Evolutionary conservation across 2,797 vertebrate species (phyloP).

Genomic region (Pelodytes ibericus): DNA sequence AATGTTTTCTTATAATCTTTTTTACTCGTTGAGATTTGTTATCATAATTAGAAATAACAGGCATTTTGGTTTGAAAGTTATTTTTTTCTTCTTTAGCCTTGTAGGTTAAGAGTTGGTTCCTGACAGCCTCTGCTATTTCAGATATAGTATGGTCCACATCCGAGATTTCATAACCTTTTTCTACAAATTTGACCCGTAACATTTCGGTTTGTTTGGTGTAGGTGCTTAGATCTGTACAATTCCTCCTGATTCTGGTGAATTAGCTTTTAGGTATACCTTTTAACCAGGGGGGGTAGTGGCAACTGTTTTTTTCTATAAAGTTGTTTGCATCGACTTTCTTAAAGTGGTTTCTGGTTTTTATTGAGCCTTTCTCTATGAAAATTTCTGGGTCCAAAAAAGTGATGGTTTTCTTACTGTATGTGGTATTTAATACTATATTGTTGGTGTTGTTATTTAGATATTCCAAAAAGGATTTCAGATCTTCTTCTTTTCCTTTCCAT

Average conservation of each 20-base stretch:
- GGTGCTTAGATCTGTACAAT: not conserved
- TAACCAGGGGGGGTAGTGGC: not conserved
- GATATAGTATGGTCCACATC: too few relatives aligned
- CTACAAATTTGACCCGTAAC: not conserved
- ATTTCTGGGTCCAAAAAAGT: too few relatives aligned
- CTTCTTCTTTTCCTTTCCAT: not conserved
- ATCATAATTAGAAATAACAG: too few relatives aligned
- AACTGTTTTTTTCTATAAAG: not conserved
- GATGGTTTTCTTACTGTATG: not conserved
- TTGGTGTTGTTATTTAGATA: not conserved
- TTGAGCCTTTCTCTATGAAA: not conserved
- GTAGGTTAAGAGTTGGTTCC: too few relatives aligned
- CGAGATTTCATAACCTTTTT: not conserved
- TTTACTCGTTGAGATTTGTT: too few relatives aligned
- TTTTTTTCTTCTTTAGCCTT: too few relatives aligned
- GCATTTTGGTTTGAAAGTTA: too few relatives aligned
- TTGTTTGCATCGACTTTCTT: rapidly evolving
- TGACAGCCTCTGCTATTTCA: too few relatives aligned
- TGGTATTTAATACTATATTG: not conserved
- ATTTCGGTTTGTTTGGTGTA: not conserved
- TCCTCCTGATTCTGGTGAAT: not conserved
- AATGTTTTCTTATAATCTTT: too few relatives aligned
- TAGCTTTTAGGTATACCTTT: not conserved
- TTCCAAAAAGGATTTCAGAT: rapidly evolving
- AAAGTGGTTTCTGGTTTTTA: not conserved